Conservation (phyloP, 2,888 invertebrate genomes). For the Eristalis pertinax region DNA sequence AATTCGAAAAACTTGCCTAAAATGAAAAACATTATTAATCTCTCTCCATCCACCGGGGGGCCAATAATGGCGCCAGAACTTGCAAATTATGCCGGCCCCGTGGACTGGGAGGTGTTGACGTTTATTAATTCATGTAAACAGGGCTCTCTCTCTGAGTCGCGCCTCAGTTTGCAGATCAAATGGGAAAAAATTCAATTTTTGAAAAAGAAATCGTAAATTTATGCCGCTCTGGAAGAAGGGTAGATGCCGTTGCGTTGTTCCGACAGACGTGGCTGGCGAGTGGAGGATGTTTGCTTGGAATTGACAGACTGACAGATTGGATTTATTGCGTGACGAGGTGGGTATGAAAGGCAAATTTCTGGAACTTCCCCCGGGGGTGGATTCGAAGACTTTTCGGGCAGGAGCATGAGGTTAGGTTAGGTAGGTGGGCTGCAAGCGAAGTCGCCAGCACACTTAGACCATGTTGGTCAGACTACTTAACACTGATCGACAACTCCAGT, state of each 20-base stretch:
- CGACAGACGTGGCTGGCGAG: not conserved
- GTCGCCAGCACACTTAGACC: too few relatives aligned
- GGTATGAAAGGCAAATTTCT: too few relatives aligned
- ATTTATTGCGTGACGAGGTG: too few relatives aligned
- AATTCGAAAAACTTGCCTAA: conserved; percentile 21
- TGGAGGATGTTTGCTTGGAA: not conserved
- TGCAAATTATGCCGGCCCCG: not conserved
- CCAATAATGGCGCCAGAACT: not conserved
- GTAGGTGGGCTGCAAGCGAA: too few relatives aligned
- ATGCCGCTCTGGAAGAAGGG: not conserved
- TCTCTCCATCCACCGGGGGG: not conserved
- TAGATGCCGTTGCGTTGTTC: not conserved
- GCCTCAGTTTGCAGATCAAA: not conserved
- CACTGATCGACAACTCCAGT: too few relatives aligned
- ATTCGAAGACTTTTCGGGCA: too few relatives aligned
- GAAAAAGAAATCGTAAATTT: conserved; percentile 22
- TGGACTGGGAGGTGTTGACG: conserved; percentile 30
- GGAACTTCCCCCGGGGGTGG: too few relatives aligned
- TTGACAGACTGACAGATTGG: not conserved
- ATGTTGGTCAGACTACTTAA: too few relatives aligned
- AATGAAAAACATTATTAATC: conserved; percentile 12
- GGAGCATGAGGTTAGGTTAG: too few relatives aligned
- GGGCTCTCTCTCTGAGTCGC: not conserved
- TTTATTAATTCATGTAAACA: conserved; percentile 54
- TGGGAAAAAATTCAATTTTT: conserved; percentile 16